Evolutionary conservation across 2,113 vertebrate genomes (phyloP).

Genomic region (Dendrocopos noguchii): DNA sequence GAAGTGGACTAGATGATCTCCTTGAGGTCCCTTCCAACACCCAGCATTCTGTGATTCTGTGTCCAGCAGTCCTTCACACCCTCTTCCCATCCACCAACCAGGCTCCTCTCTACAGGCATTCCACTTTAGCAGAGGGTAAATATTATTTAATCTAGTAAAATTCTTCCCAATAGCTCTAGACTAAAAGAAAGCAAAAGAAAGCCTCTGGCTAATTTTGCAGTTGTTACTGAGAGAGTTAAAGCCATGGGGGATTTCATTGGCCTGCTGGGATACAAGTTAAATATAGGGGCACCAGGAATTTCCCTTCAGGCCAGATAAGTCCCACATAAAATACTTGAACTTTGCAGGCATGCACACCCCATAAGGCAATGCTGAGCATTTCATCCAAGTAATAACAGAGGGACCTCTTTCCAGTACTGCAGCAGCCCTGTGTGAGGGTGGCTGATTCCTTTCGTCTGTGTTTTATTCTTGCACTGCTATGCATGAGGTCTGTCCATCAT

Average conservation of each 20-base stretch:
- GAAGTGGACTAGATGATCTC: not conserved
- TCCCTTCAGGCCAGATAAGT: slow-evolving; percentile 48
- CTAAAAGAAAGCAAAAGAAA: not conserved
- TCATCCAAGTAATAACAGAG: not conserved
- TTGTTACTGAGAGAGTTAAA: slow-evolving; percentile 48
- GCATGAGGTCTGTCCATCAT: not conserved
- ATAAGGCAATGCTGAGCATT: slow-evolving; percentile 6
- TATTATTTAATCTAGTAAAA: not conserved
- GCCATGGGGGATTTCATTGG: slow-evolving; percentile 24
- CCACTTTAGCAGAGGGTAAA: not conserved
- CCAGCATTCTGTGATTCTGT: not conserved
- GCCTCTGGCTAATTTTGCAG: not conserved
- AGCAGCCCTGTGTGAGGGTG: not conserved
- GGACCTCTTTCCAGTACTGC: not conserved
- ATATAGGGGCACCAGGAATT: slow-evolving; percentile 67
- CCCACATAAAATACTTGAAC: slow-evolving; percentile 58
- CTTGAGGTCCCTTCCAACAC: not conserved
- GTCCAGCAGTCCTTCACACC: not conserved
- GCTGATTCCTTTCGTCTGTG: not conserved
- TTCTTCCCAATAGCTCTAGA: not conserved
- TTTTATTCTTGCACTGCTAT: not conserved
- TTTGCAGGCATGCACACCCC: slow-evolving; percentile 45
- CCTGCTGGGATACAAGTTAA: slow-evolving; percentile 52
- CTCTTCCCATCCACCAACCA: not conserved
- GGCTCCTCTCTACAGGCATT: not conserved